Conservation (phyloP, 2,797 vertebrate genomes). For the Parotocinclus haroldoi region DNA sequence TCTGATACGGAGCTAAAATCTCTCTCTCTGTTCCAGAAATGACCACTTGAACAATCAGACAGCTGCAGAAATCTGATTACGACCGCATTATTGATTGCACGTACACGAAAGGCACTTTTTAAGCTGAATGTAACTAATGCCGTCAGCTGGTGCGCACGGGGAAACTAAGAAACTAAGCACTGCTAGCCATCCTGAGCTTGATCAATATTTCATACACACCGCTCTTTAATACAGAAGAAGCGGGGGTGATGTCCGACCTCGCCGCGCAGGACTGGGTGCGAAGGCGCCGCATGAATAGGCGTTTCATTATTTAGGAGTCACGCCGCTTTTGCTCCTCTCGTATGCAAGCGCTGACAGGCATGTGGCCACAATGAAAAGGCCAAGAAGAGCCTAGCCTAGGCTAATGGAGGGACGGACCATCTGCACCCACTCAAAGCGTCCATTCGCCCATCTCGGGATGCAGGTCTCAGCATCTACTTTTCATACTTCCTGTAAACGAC, state of each 20-base stretch:
- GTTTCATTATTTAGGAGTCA: constrained; percentile 45
- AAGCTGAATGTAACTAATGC: no score
- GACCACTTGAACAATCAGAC: no score
- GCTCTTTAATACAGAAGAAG: constrained; percentile 5
- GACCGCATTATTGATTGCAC: no score
- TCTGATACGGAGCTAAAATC: no score
- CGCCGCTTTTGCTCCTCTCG: constrained; percentile 25
- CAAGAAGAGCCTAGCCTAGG: constrained; percentile 27
- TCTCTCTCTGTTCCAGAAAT: no score
- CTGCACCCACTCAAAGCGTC: constrained; percentile 11
- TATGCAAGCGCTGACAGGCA: constrained; percentile 32
- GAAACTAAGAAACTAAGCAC: constrained; percentile 3
- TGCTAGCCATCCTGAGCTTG: not conserved
- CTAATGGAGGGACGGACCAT: constrained; percentile 18
- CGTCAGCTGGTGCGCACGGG: not conserved
- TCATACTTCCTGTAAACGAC: not conserved
- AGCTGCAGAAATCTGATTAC: no score
- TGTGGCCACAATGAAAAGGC: constrained; percentile 20
- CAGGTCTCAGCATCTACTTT: no score
- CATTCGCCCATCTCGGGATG: no score
- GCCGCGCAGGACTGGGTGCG: constrained; percentile 10
- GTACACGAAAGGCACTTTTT: no score
- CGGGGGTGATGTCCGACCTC: constrained; percentile 7
- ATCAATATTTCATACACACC: constrained; percentile 52
- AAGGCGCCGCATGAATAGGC: constrained; percentile 40